Percentiles rank a stretch among this genome's conserved stretches.
Conservation (phyloP, 1,140 invertebrate species). For the Drosophila rufa region DNA sequence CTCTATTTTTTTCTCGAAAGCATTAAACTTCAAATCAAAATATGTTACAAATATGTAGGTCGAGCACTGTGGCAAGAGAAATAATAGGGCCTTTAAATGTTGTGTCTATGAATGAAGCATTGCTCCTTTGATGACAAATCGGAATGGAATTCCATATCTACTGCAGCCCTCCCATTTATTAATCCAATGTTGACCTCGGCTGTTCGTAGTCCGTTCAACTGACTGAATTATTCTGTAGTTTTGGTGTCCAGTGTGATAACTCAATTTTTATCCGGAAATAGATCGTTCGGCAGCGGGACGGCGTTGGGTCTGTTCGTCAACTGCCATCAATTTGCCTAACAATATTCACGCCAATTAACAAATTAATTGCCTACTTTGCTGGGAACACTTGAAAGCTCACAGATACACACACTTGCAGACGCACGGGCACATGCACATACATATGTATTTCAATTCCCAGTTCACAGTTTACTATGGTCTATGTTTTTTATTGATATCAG, state of each 20-base stretch:
- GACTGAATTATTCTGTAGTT: slow-evolving; percentile 41
- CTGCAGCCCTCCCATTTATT: slow-evolving; percentile 4
- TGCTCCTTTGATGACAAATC: neutral
- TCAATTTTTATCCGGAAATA: slow-evolving; percentile 60
- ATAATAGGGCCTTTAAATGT: slow-evolving; percentile 4
- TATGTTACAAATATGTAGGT: neutral
- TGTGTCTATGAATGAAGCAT: neutral
- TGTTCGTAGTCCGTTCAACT: slow-evolving; percentile 21
- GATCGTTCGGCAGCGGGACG: slow-evolving; percentile 8
- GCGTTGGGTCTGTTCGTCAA: slow-evolving; percentile 29
- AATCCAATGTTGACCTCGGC: slow-evolving; percentile 15
- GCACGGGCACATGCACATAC: neutral
- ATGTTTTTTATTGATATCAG: no score
- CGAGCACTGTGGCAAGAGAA: neutral
- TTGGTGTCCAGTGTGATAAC: slow-evolving; percentile 46
- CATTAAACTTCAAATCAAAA: slow-evolving; percentile 14
- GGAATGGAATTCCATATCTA: slow-evolving; percentile 5
- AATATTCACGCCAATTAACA: slow-evolving; percentile 76
- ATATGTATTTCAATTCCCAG: slow-evolving; percentile 48
- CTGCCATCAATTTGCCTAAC: slow-evolving; percentile 69
- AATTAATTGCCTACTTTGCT: slow-evolving; percentile 78
- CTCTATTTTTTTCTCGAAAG: neutral
- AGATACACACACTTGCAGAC: neutral
- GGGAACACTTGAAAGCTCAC: slow-evolving; percentile 49
- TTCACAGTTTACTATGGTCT: neutral